These are phyloP conservation scores for Montipora capitata DNA, from an alignment of 92 coral and sea anemone genomes.

Conservation along the genomic window DNA sequence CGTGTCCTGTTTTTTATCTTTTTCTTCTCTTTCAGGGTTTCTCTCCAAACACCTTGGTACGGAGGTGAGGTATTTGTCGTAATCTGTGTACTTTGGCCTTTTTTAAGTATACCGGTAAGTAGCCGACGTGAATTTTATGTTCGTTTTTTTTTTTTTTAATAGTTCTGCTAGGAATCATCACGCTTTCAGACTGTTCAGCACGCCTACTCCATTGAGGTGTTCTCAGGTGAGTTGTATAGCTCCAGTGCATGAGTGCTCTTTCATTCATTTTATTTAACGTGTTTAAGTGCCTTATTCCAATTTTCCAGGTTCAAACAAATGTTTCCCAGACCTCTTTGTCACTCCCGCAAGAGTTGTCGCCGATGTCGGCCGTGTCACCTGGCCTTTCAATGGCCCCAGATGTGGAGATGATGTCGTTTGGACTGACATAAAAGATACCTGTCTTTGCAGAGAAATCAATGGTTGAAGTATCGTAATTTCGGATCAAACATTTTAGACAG, in stretches of 20 bases:
- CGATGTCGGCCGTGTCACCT: conserved; percentile 48
- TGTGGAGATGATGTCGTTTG: conserved; percentile 68
- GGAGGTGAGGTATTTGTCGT: conserved; percentile 39
- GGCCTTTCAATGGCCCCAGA: conserved; percentile 61
- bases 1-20: not conserved
- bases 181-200: conserved; percentile 88
- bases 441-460: conserved; percentile 23
- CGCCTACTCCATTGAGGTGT: conserved; percentile 89
- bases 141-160: not conserved
- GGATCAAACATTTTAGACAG: no score
- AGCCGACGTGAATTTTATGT: no score
- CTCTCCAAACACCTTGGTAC: conserved; percentile 68
- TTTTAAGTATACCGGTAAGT: not conserved
- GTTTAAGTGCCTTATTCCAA: not conserved
- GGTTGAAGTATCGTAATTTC: not conserved
- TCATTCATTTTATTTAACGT: no score
- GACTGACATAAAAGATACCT: conserved; percentile 53
- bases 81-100: not conserved
- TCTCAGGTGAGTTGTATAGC: conserved; percentile 67
- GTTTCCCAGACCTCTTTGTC: conserved; percentile 24
- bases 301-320: conserved; percentile 12
- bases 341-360: conserved; percentile 22
- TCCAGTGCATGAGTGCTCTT: not conserved
- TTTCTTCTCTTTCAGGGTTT: conserved; percentile 17
- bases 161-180: conserved; percentile 93